Evolutionary conservation across 2,888 invertebrate genomes (phyloP).

Genomic region (Euzetes globulus): DNA sequence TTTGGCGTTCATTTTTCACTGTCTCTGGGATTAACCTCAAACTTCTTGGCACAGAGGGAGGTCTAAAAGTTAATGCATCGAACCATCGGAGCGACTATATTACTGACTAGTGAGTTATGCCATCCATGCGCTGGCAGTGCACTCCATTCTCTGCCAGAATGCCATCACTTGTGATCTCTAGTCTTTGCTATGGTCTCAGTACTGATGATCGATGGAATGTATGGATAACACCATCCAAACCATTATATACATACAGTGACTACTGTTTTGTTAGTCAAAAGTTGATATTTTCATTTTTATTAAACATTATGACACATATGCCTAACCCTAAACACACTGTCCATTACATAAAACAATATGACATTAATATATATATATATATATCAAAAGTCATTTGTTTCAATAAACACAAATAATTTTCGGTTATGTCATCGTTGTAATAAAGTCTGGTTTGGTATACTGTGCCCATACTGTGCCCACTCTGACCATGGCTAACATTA

Average conservation of each 20-base stretch:
- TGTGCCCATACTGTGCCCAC: not conserved
- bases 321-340: not conserved
- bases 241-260: not conserved
- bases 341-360: not conserved
- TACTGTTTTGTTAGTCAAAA: slow-evolving; percentile 24
- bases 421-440: not conserved
- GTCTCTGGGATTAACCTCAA: slow-evolving; percentile 19
- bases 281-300: not conserved
- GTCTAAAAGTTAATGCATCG: slow-evolving; percentile 22
- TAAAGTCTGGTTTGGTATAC: not conserved
- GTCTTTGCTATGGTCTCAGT: not conserved
- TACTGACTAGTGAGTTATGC: slow-evolving; percentile 24
- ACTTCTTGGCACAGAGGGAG: slow-evolving; percentile 21
- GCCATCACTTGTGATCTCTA: slow-evolving; percentile 21
- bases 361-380: slow-evolving; percentile 14
- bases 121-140: not conserved
- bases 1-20: slow-evolving; percentile 28
- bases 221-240: slow-evolving; percentile 15
- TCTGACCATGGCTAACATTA: not conserved
- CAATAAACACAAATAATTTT: slow-evolving; percentile 18
- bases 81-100: not conserved
- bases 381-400: slow-evolving; percentile 3
- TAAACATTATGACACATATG: not conserved
- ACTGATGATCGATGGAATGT: slow-evolving; percentile 22
- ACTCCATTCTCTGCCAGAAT: not conserved